Base-by-base conservation (phyloP, 2,888 invertebrate species). In the Plagodis pulveraria region DNA sequence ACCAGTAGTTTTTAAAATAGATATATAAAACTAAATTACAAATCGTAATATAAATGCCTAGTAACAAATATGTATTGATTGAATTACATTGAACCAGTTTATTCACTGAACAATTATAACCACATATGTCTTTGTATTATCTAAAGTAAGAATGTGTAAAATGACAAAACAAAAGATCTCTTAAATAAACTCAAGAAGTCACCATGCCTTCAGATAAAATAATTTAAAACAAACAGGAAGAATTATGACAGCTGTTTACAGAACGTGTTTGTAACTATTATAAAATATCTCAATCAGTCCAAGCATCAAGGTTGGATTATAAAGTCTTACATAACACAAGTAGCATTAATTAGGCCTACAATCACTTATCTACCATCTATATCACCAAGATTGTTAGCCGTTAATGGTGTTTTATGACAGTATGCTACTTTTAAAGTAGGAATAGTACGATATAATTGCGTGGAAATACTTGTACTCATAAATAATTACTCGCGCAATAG, bases 281-380 rank as follows among this genome's bases (percentile, higher is more conserved):
- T 65, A 80, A 84, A 86, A 86, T 86, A 89, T 84, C 84, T 87
- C 86, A 84, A 87, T 84, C 82, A 80, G 74, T 80, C 55, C 60
- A 83, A 85, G 83, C 78, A 85, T 85, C 89, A 89, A 91, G 89
- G 90, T 83, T 86, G 78, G 69, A 51, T 56, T 61, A 58, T 52
- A 56, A 9, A 53, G 50, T 58, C 48, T 67, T 64, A 62, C 51
- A 62, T 65, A 65, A 62, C 52, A 55, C 6, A 46, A 46, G 79
- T 81, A 77, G 85, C 87, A 86, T 81, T 86, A 88, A 91, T 89
- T 89, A 89, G 83, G 80, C 57, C 66, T 52, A 68, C 54, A 59
- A 60, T 44, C 47, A 65, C 59, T 56, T 63, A 56, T 43, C 71
- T 77, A 76, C 75, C 66, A 72, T 65, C 69, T 71, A 71, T 69